Evolutionary conservation across 1,140 invertebrate genomes (phyloP), one percentile per base, ranked within the genome.

Genomic region (Zaprionus inermis): DNA sequence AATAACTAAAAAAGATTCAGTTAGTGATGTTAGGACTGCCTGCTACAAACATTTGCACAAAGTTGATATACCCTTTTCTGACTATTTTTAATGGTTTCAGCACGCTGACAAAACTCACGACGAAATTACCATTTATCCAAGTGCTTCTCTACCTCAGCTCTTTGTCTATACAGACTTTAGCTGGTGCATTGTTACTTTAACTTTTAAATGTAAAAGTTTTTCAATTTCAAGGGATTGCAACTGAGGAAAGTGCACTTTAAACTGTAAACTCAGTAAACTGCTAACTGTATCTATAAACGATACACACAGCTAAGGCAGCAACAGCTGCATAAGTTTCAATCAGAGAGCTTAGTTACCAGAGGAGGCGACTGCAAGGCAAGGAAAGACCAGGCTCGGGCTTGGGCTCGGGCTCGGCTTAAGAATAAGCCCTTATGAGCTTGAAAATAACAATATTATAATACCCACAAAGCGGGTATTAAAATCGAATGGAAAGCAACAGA

Each of bases 361-460:
- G 24, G 24, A 28, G 5, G 24, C 3, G 24, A 4, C 1, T 1
- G 22, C n/a, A 24, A 4, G 1, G 22, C 22, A 24, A 24, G 22
- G 1, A 24, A 24, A 24, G 1, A 4, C 22, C 4, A n/a, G n/a
- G 22, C 4, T 24, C 22, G 22, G 22, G 22, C 4, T 24, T 4
- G 11, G 44, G 9, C 3, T 18, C 18, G 20, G 44, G 11, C 10
- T 9, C 18, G 20, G 20, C 44, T 49, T 49, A 12, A 12, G 44
- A 18, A 9, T 22, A 49, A 49, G 20, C 44, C 18, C 20, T 49
- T 49, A 49, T 49, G 44, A 49, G 20, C 18, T 22, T 18, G 20
- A 49, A 49, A 22, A 49, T 22, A 49, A 49, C 16, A 18, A 49
- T 49, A 49, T 49, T 22, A 20, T 49, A 49, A 49, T 49, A 49